These are phyloP conservation scores for Scaptomyza flava DNA, from an alignment of 2,888 invertebrate genomes.

Conservation along the genomic window DNA sequence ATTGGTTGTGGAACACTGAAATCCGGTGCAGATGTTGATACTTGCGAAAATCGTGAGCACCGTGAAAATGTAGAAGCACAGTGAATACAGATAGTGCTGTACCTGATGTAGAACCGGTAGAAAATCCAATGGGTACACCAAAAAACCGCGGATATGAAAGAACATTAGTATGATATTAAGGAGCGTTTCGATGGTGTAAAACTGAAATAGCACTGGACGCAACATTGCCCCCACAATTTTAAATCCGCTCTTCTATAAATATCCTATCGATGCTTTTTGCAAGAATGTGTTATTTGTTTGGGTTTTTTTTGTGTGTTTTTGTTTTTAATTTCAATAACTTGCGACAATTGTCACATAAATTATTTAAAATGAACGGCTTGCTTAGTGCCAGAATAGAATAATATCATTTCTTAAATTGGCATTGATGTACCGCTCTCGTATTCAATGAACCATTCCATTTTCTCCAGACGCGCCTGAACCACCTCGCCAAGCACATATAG, in stretches of 20 bases:
- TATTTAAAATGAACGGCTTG: neutral
- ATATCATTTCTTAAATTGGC: no score
- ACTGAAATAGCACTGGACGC: conserved; percentile 47
- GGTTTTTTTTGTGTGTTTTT: neutral
- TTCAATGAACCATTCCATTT: conserved; percentile 33
- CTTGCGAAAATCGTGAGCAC: conserved; percentile 42
- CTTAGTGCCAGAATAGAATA: no score
- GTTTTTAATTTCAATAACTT: conserved; percentile 2
- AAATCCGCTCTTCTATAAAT: neutral
- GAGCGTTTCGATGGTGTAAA: conserved; percentile 36
- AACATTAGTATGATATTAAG: conserved; percentile 19
- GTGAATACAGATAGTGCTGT: conserved; percentile 13
- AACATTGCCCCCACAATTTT: conserved; percentile 7
- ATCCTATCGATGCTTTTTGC: neutral
- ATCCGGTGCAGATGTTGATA: conserved; percentile 52
- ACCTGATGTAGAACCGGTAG: accelerated
- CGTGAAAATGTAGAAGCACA: conserved; percentile 28
- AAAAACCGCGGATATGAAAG: conserved; percentile 39
- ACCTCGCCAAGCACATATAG: conserved; percentile 38
- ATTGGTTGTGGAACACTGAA: neutral
- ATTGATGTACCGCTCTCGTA: neutral
- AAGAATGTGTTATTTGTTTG: no score
- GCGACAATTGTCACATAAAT: neutral
- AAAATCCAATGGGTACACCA: conserved; percentile 3
- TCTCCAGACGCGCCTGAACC: conserved; percentile 29